Conservation (phyloP, 1,140 invertebrate genomes). For the Protaetia brevitarsis region DNA sequence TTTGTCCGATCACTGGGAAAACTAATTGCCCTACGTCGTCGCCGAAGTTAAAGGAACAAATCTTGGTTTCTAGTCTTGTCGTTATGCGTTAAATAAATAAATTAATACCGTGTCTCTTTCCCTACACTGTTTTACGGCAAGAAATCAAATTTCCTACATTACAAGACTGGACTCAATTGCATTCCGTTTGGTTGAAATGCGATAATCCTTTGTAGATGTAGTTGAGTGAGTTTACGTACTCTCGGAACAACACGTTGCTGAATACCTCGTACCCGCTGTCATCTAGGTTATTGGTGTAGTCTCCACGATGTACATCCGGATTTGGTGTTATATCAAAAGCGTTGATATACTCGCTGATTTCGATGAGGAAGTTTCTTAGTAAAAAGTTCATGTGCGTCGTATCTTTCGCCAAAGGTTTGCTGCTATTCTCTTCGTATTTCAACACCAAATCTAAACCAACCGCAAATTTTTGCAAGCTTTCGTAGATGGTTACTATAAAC, state of each 20-base stretch:
- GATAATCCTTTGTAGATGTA: constrained; percentile 58
- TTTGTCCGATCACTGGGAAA: no score
- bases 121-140: neutral
- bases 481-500: constrained; percentile 56
- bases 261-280: constrained; percentile 53
- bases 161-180: neutral
- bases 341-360: constrained; percentile 57
- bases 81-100: neutral
- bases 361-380: constrained; percentile 55
- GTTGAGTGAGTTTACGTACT: constrained; percentile 63
- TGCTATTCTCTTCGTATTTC: constrained; percentile 55
- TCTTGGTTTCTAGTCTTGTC: neutral
- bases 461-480: constrained; percentile 62
- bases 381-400: constrained; percentile 56
- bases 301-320: constrained; percentile 53
- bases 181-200: constrained; percentile 26
- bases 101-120: neutral
- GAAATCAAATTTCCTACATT: neutral
- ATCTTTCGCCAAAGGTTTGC: constrained; percentile 53
- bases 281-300: constrained; percentile 50
- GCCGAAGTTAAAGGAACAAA: neutral
- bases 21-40: neutral
- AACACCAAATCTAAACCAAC: constrained; percentile 66
- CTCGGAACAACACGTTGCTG: constrained; percentile 65
- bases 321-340: constrained; percentile 53